Conservation (phyloP, 2,113 vertebrate species). For the Clinocottus analis region DNA sequence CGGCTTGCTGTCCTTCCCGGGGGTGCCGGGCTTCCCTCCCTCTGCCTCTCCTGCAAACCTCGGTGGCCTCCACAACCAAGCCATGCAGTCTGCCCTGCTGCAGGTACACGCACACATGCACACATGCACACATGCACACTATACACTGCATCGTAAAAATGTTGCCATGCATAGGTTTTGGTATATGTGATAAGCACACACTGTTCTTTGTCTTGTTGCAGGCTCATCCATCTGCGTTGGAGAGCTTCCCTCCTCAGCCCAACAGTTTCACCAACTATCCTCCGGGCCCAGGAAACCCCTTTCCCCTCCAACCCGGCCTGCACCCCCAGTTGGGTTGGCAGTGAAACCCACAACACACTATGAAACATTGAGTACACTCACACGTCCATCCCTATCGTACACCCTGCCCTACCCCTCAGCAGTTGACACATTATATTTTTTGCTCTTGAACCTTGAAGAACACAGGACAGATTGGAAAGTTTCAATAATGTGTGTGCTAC, state of each 20-base stretch:
- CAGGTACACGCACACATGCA: slow-evolving; percentile 83
- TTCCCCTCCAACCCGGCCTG: slow-evolving; percentile 92
- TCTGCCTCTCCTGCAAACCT: slow-evolving; percentile 87
- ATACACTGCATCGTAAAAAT: background rate
- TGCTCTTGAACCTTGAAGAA: slow-evolving; percentile 15
- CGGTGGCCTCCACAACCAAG: slow-evolving; percentile 90
- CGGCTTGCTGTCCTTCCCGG: slow-evolving; percentile 91
- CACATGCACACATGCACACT: slow-evolving; percentile 21
- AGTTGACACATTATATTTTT: background rate
- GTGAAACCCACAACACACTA: slow-evolving; percentile 70
- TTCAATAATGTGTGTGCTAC: slow-evolving; percentile 18
- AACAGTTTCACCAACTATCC: slow-evolving; percentile 92
- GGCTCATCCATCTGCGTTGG: slow-evolving; percentile 92
- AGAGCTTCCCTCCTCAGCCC: slow-evolving; percentile 90
- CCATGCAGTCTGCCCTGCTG: slow-evolving; percentile 90
- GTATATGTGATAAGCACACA: background rate
- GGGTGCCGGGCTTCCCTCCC: slow-evolving; percentile 92
- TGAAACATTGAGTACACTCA: slow-evolving; percentile 8
- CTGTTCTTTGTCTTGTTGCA: slow-evolving; percentile 60
- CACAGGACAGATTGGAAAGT: slow-evolving; percentile 1
- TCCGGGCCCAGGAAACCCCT: slow-evolving; percentile 89
- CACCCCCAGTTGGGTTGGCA: slow-evolving; percentile 96
- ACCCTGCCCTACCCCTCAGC: background rate
- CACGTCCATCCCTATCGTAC: background rate
- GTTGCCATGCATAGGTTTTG: background rate